Evolutionary conservation across 2,888 invertebrate genomes (phyloP).

Genomic region (Mechanitis mazaeus): DNA sequence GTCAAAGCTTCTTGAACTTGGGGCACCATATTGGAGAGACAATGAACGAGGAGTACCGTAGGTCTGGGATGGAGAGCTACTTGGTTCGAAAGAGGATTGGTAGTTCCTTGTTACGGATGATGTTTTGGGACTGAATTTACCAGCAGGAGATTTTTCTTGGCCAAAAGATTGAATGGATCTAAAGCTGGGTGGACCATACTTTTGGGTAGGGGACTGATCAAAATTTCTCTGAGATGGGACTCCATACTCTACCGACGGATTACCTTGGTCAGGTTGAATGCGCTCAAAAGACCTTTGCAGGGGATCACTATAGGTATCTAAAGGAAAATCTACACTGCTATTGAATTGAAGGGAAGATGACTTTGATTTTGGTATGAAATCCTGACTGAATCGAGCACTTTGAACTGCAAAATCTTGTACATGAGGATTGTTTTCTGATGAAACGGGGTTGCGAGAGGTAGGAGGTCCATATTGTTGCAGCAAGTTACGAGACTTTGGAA

Average conservation of each 20-base stretch:
- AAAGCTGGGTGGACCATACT: constrained; percentile 35
- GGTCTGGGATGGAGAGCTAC: constrained; percentile 20
- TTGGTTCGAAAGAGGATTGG: constrained; percentile 32
- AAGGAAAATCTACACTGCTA: constrained; percentile 25
- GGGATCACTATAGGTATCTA: constrained; percentile 37
- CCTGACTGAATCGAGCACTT: constrained; percentile 31
- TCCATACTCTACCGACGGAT: constrained; percentile 46
- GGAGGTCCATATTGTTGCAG: constrained; percentile 39
- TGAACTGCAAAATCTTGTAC: constrained; percentile 42
- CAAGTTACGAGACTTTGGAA: constrained; percentile 16
- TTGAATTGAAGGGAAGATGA: constrained; percentile 34
- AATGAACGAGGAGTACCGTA: constrained; percentile 40
- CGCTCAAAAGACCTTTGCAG: constrained; percentile 38
- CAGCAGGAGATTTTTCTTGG: constrained; percentile 30
- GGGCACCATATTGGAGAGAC: constrained; percentile 40
- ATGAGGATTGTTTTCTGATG: constrained; percentile 12
- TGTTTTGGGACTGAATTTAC: constrained; percentile 39
- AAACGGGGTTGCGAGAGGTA: constrained; percentile 34
- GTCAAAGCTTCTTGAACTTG: constrained; percentile 38
- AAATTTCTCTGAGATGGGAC: constrained; percentile 40
- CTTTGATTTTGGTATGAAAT: constrained; percentile 32
- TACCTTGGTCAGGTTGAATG: constrained; percentile 40
- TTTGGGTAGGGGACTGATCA: constrained; percentile 39
- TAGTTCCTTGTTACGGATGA: constrained; percentile 42
- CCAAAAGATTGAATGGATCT: constrained; percentile 18